Base-by-base conservation (phyloP, 1,140 invertebrate genomes). In the Megalonaias nervosa region DNA sequence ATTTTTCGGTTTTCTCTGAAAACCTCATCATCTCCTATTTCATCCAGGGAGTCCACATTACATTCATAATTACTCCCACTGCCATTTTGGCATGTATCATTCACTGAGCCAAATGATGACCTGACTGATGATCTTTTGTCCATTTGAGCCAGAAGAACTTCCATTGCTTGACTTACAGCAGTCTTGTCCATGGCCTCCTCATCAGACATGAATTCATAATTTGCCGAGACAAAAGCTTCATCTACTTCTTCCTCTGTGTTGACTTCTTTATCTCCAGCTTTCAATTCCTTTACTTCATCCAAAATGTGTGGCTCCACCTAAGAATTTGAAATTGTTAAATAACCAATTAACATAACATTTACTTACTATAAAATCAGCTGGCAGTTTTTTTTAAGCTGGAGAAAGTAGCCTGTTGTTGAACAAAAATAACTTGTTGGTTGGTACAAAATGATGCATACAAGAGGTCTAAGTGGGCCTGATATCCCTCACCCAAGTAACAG, bases 11-110 rank as follows among this genome's bases (percentile, higher is more conserved):
- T 66, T 38, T 77, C 62, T 23, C 66, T 31, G 23, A 80, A 79
- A 38, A 82, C 81, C 58, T 81, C 80, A 69, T 83, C 82, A 15
- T 86, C 82, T 65, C 72, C 80, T 16, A 94, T 94, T 80, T 93
- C 92, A 62, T 85, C 85, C 56, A 83, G 81, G 31, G 65, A 73
- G 23, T 74, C 71, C 69, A 70, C 73, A n/a, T 68, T 26, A 56
- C 68, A 73, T 55, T 68, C 74, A 48, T 9, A 48, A 48, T 48
- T 48, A 6, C 38, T 48, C 38, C 66, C 57, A 55, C 15, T 55
- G 66, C 67, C 13, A 58, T 56, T 75, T 61, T 71, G 38, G 66
- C 56, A 75, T 26, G 66, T 58, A 69, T 17, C 71, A 61, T 38
- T 58, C 88, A 55, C 83, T 74, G 59, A 48, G 38, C 38, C 38